These are phyloP conservation scores for Ichneumon xanthorius DNA, from an alignment of 2,888 invertebrate genomes.

Conservation along the genomic window DNA sequence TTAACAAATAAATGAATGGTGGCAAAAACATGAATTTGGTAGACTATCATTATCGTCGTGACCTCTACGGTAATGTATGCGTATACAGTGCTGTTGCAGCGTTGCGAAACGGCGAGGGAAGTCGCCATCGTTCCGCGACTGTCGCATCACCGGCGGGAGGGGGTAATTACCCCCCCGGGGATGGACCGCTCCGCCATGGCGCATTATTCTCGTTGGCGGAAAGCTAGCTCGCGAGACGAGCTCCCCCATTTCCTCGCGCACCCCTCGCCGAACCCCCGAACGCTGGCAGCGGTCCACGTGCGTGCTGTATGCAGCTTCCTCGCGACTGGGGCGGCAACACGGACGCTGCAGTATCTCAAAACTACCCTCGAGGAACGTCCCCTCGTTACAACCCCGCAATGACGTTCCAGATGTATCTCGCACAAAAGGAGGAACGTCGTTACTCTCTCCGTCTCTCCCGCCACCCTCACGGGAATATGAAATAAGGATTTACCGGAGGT, in stretches of 20 bases:
- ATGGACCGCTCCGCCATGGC: constrained; percentile 59
- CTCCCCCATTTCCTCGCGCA: background rate
- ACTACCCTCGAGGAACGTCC: constrained; percentile 43
- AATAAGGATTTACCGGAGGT: background rate
- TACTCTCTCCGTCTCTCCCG: background rate
- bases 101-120: constrained; percentile 25
- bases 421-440: constrained; percentile 6
- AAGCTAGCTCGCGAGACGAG: constrained; percentile 37
- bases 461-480: constrained; percentile 6
- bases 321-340: constrained; percentile 20
- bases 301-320: constrained; percentile 36
- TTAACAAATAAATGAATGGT: background rate
- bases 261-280: constrained; percentile 25
- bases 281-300: constrained; percentile 22
- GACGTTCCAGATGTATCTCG: constrained; percentile 38
- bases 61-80: background rate
- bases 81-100: background rate
- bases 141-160: constrained; percentile 52
- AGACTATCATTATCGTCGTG: background rate
- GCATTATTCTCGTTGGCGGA: constrained; percentile 67
- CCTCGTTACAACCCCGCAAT: constrained; percentile 48
- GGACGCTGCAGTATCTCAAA: constrained; percentile 48
- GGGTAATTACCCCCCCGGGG: constrained; percentile 71
- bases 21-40: background rate
- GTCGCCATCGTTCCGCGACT: constrained; percentile 32